Conservation (phyloP, 2,797 vertebrate species). For the Leuciscus waleckii region DNA sequence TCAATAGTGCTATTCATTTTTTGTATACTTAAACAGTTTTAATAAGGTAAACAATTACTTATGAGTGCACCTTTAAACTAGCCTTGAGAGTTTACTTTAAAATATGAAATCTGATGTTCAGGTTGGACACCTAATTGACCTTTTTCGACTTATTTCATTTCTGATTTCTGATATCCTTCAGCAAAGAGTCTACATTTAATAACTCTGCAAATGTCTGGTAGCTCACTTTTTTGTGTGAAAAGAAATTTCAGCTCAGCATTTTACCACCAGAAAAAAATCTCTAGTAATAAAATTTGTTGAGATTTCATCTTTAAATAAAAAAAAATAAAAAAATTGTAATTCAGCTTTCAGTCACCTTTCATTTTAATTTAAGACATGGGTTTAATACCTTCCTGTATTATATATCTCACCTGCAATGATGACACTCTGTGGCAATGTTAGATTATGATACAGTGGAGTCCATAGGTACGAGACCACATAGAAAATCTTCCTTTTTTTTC, state of each 20-base stretch:
- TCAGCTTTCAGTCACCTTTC: not conserved
- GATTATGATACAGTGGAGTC: not conserved
- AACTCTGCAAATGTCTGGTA: not conserved
- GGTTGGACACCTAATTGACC: not conserved
- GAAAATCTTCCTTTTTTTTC: too few species aligned
- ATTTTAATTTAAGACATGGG: not conserved
- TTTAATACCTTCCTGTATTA: not conserved
- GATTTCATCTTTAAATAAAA: not conserved
- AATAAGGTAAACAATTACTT: not conserved
- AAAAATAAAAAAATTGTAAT: too few species aligned
- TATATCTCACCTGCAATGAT: not conserved
- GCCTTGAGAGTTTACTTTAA: not conserved
- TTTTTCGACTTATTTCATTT: not conserved
- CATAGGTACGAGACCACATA: too few species aligned
- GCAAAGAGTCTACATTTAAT: not conserved
- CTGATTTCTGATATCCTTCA: not conserved
- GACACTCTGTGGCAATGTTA: not conserved
- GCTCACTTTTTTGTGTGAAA: not conserved
- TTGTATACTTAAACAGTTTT: not conserved
- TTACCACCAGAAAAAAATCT: not conserved
- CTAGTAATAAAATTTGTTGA: not conserved
- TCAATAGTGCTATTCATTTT: not conserved
- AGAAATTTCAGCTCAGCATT: not conserved
- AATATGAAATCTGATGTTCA: not conserved
- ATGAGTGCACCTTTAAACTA: not conserved